Percentiles rank a stretch among this genome's conserved stretches.
These are phyloP conservation scores for Lonchura striata DNA, from an alignment of 2,113 vertebrate species.

Conservation along the genomic window DNA sequence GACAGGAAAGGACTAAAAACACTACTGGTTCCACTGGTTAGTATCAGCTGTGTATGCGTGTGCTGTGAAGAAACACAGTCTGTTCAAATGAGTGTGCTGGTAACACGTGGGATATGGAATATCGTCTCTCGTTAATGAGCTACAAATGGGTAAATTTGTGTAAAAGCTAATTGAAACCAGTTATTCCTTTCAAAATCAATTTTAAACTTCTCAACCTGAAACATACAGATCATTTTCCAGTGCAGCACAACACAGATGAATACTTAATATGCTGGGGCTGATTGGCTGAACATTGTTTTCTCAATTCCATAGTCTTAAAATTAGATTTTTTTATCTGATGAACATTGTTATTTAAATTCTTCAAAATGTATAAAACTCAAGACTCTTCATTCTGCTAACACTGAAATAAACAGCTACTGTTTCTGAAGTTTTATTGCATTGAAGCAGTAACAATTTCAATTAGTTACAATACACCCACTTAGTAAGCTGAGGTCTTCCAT, in stretches of 20 bases:
- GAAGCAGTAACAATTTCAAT: background rate
- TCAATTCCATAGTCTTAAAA: background rate
- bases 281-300: background rate
- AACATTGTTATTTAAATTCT: background rate
- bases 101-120: background rate
- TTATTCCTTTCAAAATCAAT: slow-evolving; percentile 14
- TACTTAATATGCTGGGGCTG: background rate
- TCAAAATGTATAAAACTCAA: background rate
- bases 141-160: background rate
- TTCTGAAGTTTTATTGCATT: background rate
- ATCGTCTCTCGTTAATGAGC: background rate
- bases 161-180: slow-evolving; percentile 2
- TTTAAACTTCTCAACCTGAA: slow-evolving; percentile 23
- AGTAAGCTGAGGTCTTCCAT: background rate
- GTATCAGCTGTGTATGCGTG: background rate
- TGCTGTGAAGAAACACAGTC: background rate
- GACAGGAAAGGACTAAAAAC: slow-evolving; percentile 14
- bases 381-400: background rate
- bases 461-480: background rate
- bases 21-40: background rate
- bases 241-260: background rate
- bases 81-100: background rate
- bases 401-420: background rate
- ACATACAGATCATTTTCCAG: background rate
- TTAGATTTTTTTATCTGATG: background rate